Evolutionary conservation across 1,140 invertebrate genomes (phyloP), one percentile per base, ranked within the genome.

Genomic region (Aporrectodea caliginosa): DNA sequence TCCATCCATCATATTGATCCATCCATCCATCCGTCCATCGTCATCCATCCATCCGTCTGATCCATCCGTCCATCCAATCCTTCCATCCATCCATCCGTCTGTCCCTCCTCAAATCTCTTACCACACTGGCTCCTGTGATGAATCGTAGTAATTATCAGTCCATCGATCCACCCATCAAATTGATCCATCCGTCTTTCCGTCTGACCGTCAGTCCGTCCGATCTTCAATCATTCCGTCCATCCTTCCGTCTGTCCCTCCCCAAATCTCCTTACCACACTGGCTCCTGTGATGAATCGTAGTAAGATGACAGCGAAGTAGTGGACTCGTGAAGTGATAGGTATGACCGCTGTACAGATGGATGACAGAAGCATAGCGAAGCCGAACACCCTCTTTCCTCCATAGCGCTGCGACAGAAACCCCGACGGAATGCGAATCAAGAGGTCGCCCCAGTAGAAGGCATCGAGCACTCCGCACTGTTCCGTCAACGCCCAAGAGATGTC

Each of bases 361-460:
- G 84, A 81, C 27, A 81, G 77, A 16, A 86, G 43, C 84, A 87
- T 85, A 76, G 83, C 83, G 30, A 82, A 81, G 1, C 85, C 86
- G 73, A 84, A 85, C 0, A 87, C 83, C 75, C 84, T 80, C 79
- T 88, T 89, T 14, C 86, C 87, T 16, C 89, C 88, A 79, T 86
- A 85, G 69, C 83, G 81, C 0, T 85, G 84, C 14, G 87, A 85
- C 30, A 89, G 75, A 84, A 85, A 85, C 16, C 87, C 88, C 2
- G 86, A 87, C 0, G 87, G 87, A 16, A 89, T 84, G 77, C 88
- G 87, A 16, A 85, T 84, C 1, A 87, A 75, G 2, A 88, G 81
- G 81, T 89, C 89, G 58, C 88, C 88, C 84, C 85, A 85, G 84
- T 88, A 89, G 81, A 87, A 89, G 12, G 88, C 82, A 1, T 85